Evolutionary conservation across 2,113 vertebrate species (phyloP).

Genomic region (Oceanites oceanicus): DNA sequence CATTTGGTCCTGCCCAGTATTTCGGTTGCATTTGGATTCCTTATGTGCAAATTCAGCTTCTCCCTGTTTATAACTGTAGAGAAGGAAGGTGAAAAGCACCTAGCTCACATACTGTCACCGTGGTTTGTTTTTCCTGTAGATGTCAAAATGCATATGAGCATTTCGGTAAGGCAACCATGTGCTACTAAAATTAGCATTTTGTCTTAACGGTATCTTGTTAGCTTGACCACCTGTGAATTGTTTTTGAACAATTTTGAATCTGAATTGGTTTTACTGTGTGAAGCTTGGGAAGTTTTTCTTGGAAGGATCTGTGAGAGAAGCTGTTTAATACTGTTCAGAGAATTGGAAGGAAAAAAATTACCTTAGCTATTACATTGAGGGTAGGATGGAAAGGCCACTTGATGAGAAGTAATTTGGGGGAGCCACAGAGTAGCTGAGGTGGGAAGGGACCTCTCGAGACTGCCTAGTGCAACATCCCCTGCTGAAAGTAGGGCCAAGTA

Average conservation of each 20-base stretch:
- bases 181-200: constrained; percentile 29
- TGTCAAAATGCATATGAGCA: not conserved
- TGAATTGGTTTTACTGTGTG: constrained; percentile 28
- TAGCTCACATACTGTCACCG: not conserved
- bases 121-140: not conserved
- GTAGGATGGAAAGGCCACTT: not conserved
- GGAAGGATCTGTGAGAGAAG: not conserved
- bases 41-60: not conserved
- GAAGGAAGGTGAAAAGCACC: not conserved
- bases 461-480: not conserved
- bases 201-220: not conserved
- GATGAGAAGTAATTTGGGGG: not conserved
- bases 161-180: not conserved
- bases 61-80: not conserved
- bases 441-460: not conserved
- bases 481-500: not conserved
- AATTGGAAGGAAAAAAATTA: not conserved
- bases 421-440: not conserved
- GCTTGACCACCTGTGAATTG: constrained; percentile 10
- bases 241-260: constrained; percentile 47
- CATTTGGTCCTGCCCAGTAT: not conserved
- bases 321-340: not conserved
- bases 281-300: not conserved
- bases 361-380: constrained; percentile 6
- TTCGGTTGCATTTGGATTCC: not conserved